Evolutionary conservation across 2,888 invertebrate genomes (phyloP), one percentile per base, ranked within the genome.

Genomic region (Strigamia transsilvanica): DNA sequence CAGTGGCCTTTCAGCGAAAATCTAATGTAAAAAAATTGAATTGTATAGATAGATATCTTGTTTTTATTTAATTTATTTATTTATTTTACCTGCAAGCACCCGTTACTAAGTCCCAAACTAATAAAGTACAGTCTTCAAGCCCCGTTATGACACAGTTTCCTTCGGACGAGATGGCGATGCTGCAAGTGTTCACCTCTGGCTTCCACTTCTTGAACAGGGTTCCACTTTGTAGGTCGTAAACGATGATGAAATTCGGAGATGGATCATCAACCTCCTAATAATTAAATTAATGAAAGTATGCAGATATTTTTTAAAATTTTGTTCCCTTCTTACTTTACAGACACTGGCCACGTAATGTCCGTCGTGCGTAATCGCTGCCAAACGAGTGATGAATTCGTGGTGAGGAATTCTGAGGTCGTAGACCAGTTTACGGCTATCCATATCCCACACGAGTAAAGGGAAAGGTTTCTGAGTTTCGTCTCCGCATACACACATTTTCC

Each of bases 401-500:
- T 95, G 94, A 2, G 94, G 93, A 87, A 96, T 95, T 85, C 96
- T 90, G 84, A 96, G 90, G 88, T 96, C 96, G 87, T 96, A 95
- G 23, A 95, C 90, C 84, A 96, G 89, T 87, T 95, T 95, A 82
- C 94, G 91, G 23, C 94, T 94, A 61, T 93, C 91, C 84, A 96
- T 90, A 86, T 95, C 94, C 96, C 96, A 96, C 46, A 96, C 96
- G 77, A 96, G 91, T 84, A 96, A 89, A 0, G 95, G 95, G 88
- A 95, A 96, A 21, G 96, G 96, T 87, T 95, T 96, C 88, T 96
- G 95, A 0, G 95, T 95, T 89, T 96, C 96, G 88, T 96, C 96
- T 9, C 96, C 96, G 87, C 96, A 96, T 1, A 96, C 95, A 84
- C 95, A 90, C 81, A 95, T 92, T 87, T 94, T 92, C 87, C 96